Evolutionary conservation across 2,797 vertebrate species (phyloP).

Genomic region (Arctocebus calabarensis): DNA sequence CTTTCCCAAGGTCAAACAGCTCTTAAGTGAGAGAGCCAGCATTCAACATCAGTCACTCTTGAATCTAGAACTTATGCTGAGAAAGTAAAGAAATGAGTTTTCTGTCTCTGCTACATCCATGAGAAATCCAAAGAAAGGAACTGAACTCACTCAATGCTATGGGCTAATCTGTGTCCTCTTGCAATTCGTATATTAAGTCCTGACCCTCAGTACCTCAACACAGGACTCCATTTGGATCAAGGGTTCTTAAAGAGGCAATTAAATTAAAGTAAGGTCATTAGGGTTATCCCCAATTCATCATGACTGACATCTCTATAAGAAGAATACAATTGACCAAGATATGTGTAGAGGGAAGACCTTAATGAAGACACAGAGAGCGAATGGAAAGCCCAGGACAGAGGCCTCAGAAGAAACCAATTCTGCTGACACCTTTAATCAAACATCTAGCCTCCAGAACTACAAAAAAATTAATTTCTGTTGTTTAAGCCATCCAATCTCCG

Average conservation of each 20-base stretch:
- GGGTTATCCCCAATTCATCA: background rate
- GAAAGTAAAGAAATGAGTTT: constrained; percentile 27
- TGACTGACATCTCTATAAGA: background rate
- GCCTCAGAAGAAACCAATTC: background rate
- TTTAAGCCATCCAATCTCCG: background rate
- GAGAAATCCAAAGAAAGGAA: constrained; percentile 18
- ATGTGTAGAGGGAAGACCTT: background rate
- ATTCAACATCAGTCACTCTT: background rate
- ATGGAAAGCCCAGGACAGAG: background rate
- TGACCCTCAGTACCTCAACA: background rate
- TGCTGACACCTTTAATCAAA: background rate
- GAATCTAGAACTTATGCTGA: background rate
- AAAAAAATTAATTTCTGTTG: background rate
- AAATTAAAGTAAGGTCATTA: background rate
- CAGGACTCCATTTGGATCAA: background rate
- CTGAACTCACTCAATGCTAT: background rate
- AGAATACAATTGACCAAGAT: background rate
- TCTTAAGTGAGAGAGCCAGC: constrained; percentile 9
- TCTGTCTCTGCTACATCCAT: background rate
- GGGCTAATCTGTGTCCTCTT: background rate
- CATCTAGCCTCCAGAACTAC: background rate
- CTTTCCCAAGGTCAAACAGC: background rate
- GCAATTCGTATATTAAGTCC: background rate
- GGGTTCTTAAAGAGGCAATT: background rate
- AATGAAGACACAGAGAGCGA: background rate